phyloP scores from a whole-genome alignment of 2,113 vertebrate species.

The Dromiciops gliroides region DNA sequence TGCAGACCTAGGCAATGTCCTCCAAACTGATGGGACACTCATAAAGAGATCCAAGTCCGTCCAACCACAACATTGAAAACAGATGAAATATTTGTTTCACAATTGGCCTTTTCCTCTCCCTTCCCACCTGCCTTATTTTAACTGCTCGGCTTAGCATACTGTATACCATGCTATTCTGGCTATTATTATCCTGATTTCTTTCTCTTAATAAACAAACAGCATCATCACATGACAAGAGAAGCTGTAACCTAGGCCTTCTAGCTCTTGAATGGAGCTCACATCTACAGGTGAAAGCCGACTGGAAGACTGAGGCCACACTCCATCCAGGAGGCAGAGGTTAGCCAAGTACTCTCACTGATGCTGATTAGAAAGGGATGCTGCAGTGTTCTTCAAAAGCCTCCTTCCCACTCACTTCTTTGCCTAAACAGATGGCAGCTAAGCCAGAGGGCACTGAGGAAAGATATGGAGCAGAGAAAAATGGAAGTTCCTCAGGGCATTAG shows the following conservation, averaged over 20 bases:
- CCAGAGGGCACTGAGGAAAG: constrained; percentile 57
- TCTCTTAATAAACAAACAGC: not conserved
- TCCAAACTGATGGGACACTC: not conserved
- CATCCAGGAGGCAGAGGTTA: not conserved
- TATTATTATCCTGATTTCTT: not conserved
- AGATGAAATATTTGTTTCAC: not conserved
- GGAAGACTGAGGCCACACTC: not conserved
- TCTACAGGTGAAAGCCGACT: not conserved
- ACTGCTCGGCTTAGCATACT: not conserved
- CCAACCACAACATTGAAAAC: not conserved
- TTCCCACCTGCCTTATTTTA: not conserved
- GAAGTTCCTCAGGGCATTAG: constrained; percentile 69
- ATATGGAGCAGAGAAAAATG: constrained; percentile 69
- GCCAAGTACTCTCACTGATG: not conserved
- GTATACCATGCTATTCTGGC: not conserved
- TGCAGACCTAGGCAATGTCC: not conserved
- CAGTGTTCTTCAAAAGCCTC: constrained; percentile 4
- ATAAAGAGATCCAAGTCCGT: not conserved
- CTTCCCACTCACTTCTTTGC: constrained; percentile 9
- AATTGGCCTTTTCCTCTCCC: not conserved
- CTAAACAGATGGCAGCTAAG: constrained; percentile 35
- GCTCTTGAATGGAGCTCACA: not conserved
- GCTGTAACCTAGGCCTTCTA: not conserved
- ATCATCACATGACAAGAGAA: not conserved
- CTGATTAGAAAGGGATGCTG: not conserved